Evolutionary conservation across 2,113 vertebrate genomes (phyloP), one percentile per base, ranked within the genome.

Genomic region (Etheostoma cragini): DNA sequence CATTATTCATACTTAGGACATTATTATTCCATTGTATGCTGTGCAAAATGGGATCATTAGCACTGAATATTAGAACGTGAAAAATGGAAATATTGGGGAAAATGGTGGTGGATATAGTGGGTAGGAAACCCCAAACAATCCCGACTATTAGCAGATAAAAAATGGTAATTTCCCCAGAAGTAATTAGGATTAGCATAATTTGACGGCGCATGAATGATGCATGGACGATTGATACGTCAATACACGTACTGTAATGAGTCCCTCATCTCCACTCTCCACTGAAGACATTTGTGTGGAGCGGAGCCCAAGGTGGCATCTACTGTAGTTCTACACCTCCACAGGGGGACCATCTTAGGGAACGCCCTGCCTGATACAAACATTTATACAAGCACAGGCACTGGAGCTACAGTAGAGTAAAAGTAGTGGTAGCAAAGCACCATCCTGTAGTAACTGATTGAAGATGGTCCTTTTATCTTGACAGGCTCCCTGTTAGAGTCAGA

Each of bases 101-200:
- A 90, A 89, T 82, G 78, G 64, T 47, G 76, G 68, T 57, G 76
- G 72, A 72, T 89, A 70, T 72, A 71, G 84, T 83, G 83, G 81
- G 54, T 62, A 88, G 84, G 82, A 89, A 90, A 88, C 88, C 83
- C 89, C 82, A 90, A 93, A 93, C 91, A 93, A 90, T 91, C 85
- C 83, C 14, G 24, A 93, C 90, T 89, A 93, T 93, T 93, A 92
- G 90, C 83, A 87, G 91, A 94, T 91, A 93, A 93, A 91, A 88
- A 91, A 91, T 92, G 86, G 82, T 90, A 86, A 93, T 92, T 92
- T 89, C 82, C 91, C 90, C 72, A 80, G 63, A 83, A 90, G 88
- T 93, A 93, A 93, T 94, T 94, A 94, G 88, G 93, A 93, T 93
- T 93, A 88, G 91, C 93, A 94, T 94, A 93, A 93, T 93, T 90